phyloP scores from a whole-genome alignment of 2,797 vertebrate genomes.

The Lerista edwardsae region DNA sequence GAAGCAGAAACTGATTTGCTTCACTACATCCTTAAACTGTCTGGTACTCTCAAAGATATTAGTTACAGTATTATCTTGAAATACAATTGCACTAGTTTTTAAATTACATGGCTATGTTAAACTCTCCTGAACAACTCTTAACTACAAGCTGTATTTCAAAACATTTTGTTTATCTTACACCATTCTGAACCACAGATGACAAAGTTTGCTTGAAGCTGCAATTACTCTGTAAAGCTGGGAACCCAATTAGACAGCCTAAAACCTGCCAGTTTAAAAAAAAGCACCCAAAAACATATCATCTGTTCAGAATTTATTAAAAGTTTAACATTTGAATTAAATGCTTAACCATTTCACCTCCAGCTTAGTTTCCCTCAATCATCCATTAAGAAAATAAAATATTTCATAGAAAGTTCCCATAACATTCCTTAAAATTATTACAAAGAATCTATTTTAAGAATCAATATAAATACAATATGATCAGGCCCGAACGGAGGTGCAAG shows the following conservation, averaged over 20 bases:
- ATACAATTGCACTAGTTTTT: slow-evolving; percentile 47
- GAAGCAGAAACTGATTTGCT: slow-evolving; percentile 10
- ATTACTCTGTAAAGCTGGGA: slow-evolving; percentile 79
- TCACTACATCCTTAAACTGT: neutral
- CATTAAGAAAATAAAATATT: slow-evolving; percentile 42
- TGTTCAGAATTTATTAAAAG: slow-evolving; percentile 79
- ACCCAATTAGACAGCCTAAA: slow-evolving; percentile 80
- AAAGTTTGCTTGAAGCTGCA: slow-evolving; percentile 81
- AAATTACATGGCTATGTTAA: slow-evolving; percentile 66
- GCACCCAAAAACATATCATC: slow-evolving; percentile 69
- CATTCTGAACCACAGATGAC: slow-evolving; percentile 81
- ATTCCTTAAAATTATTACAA: slow-evolving; percentile 49
- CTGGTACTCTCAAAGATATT: slow-evolving; percentile 35
- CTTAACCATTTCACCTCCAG: slow-evolving; percentile 69
- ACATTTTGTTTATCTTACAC: slow-evolving; percentile 78
- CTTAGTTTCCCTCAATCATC: slow-evolving; percentile 23
- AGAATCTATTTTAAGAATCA: slow-evolving; percentile 53
- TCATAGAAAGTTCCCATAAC: slow-evolving; percentile 43
- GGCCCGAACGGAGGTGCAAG: too few species aligned
- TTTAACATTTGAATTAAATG: slow-evolving; percentile 72
- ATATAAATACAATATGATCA: slow-evolving; percentile 12
- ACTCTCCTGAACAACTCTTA: slow-evolving; percentile 72
- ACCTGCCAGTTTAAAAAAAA: slow-evolving; percentile 73
- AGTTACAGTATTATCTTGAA: slow-evolving; percentile 45
- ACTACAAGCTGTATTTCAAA: slow-evolving; percentile 76